phyloP scores from a whole-genome alignment of 2,888 invertebrate genomes.

The Rapana venosa region DNA sequence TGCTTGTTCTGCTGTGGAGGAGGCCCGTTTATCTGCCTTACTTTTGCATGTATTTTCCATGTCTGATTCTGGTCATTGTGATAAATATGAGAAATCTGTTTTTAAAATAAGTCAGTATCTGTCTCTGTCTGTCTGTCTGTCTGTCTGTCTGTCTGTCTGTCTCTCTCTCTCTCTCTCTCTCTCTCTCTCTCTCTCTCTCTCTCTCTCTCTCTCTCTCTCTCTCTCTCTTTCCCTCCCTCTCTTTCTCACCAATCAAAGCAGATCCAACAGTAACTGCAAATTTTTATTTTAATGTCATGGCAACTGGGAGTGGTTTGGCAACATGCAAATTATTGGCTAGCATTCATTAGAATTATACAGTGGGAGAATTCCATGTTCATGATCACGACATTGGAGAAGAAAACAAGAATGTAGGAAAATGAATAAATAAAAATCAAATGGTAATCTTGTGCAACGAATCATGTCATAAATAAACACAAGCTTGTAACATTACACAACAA shows the following conservation, averaged over 20 bases:
- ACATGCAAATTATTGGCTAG: background rate
- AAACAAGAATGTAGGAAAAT: background rate
- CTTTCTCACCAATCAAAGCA: background rate
- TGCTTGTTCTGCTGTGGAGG: background rate
- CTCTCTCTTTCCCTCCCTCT: background rate
- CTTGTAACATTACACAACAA: background rate
- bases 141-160: conserved; percentile 3
- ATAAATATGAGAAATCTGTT: background rate
- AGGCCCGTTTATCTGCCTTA: background rate
- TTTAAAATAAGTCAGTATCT: no score
- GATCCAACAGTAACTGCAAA: background rate
- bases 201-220: background rate
- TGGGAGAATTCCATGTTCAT: background rate
- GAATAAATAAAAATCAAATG: no score
- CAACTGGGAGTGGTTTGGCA: background rate
- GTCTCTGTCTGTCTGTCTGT: background rate
- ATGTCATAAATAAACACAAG: no score
- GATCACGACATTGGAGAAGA: background rate
- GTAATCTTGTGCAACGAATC: background rate
- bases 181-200: background rate
- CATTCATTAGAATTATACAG: background rate
- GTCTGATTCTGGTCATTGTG: no score
- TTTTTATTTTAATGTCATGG: background rate
- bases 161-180: background rate
- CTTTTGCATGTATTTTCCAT: background rate